These are phyloP conservation scores for Oryzias celebensis DNA, from an alignment of 2,113 vertebrate genomes.

Conservation along the genomic window DNA sequence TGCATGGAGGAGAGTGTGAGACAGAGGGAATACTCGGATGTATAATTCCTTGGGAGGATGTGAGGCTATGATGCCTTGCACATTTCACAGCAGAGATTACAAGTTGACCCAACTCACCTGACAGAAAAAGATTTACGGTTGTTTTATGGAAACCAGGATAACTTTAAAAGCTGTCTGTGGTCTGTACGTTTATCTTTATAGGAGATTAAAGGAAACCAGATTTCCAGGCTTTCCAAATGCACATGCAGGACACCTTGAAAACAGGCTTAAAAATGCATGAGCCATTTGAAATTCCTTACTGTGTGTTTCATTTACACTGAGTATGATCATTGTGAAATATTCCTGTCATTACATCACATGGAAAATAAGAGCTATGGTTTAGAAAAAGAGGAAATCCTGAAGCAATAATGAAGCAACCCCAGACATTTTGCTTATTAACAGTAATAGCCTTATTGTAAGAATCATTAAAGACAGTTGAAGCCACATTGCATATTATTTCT, in stretches of 20 bases:
- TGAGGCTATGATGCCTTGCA: background rate
- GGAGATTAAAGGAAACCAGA: background rate
- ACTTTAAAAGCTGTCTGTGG: background rate
- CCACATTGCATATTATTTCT: too few relatives aligned
- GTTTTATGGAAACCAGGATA: background rate
- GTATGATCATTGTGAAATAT: slow-evolving; percentile 6
- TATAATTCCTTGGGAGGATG: background rate
- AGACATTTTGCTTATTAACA: background rate
- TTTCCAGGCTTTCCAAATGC: background rate
- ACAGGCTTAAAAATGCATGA: background rate
- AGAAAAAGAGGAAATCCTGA: background rate
- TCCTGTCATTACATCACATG: background rate
- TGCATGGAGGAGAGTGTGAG: background rate
- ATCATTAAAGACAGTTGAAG: too few relatives aligned
- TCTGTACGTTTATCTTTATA: background rate
- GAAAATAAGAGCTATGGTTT: too few relatives aligned
- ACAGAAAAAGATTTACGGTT: background rate
- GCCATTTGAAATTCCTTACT: background rate
- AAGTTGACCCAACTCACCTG: background rate
- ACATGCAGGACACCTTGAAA: too few relatives aligned
- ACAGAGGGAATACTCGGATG: background rate
- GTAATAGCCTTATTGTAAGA: background rate
- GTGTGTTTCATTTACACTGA: background rate
- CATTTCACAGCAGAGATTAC: slow-evolving; percentile 6
- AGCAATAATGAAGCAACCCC: background rate